Evolutionary conservation across 2,113 vertebrate species (phyloP).

Genomic region (Ursus arctos): DNA sequence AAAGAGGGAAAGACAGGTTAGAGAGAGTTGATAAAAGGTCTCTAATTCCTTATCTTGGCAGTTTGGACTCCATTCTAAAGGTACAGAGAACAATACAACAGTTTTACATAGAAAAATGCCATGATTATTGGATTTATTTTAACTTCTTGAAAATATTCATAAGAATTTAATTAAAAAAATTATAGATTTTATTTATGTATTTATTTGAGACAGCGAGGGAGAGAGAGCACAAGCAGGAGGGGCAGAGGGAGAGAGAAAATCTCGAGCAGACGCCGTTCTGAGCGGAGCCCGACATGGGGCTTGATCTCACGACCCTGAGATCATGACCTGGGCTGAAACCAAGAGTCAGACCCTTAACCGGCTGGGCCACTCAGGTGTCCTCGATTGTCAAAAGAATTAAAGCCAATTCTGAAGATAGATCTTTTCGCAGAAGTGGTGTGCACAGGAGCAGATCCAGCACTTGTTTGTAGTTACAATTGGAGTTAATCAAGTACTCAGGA

Average conservation of each 20-base stretch:
- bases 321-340: not conserved
- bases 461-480: not conserved
- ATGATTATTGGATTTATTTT: not conserved
- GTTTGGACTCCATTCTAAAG: not conserved
- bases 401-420: not conserved
- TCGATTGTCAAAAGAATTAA: not conserved
- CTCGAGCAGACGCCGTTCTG: not conserved
- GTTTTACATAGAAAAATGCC: not conserved
- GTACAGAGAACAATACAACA: not conserved
- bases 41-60: not conserved
- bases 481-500: not conserved
- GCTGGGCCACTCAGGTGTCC: not conserved
- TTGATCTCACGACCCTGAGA: not conserved
- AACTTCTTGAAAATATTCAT: slow-evolving; percentile 10
- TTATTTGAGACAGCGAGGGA: not conserved
- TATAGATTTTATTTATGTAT: not conserved
- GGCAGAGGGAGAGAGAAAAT: not conserved
- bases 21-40: not conserved
- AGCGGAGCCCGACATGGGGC: not conserved
- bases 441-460: not conserved
- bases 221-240: not conserved
- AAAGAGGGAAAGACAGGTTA: not conserved
- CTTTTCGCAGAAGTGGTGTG: not conserved
- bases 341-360: not conserved
- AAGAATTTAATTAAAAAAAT: not conserved